A percentile compares a stretch with the other conserved stretches of the same genome.
These are phyloP conservation scores for Eumacrocentrus americanus DNA, from an alignment of 2,888 invertebrate genomes.

Conservation along the genomic window DNA sequence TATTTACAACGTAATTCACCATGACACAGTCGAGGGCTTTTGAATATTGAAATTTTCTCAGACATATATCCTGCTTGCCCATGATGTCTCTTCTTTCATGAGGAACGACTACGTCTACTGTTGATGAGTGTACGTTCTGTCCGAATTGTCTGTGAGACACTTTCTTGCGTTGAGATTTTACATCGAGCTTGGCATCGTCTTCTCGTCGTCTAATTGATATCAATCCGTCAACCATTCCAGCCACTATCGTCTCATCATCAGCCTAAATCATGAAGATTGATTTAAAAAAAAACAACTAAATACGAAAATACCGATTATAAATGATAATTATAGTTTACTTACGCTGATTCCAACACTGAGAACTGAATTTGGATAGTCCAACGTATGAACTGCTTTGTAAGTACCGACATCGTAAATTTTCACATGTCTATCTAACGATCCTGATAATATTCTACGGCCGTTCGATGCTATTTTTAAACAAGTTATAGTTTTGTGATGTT, in stretches of 20 bases:
- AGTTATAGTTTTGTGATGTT: conserved; percentile 96
- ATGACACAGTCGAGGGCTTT: conserved; percentile 80
- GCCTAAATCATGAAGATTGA: conserved; percentile 56
- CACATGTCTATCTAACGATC: conserved; percentile 90
- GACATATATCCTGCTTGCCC: conserved; percentile 71
- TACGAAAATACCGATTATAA: background rate
- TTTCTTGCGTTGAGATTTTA: conserved; percentile 62
- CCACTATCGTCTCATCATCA: conserved; percentile 83
- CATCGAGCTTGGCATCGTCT: conserved; percentile 61
- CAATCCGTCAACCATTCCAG: conserved; percentile 92
- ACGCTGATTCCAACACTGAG: conserved; percentile 79
- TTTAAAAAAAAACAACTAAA: background rate
- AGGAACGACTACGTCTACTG: conserved; percentile 65
- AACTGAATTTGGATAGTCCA: conserved; percentile 90
- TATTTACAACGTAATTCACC: conserved; percentile 65
- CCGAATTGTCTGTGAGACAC: conserved; percentile 64
- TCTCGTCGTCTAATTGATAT: conserved; percentile 84
- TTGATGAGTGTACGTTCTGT: conserved; percentile 49
- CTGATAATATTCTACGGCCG: conserved; percentile 83
- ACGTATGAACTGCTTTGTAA: conserved; percentile 85
- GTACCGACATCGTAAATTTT: conserved; percentile 89
- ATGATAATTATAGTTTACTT: conserved; percentile 48
- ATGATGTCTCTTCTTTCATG: conserved; percentile 59
- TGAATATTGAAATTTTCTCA: conserved; percentile 82
- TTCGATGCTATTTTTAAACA: conserved; percentile 81